Evolutionary conservation across 2,888 invertebrate genomes (phyloP).

Genomic region (Homarus gammarus): DNA sequence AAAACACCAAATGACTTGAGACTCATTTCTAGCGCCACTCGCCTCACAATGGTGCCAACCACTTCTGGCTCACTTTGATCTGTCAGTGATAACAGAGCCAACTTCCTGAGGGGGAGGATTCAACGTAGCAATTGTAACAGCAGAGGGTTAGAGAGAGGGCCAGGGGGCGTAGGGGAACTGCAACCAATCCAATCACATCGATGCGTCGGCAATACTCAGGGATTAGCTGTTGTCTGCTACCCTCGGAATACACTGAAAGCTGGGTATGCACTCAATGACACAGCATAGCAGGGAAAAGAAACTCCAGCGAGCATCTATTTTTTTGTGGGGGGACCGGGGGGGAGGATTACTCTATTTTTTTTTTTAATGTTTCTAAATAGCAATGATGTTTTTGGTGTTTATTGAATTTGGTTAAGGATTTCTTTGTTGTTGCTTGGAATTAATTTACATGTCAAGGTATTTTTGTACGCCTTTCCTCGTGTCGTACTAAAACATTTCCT

Average conservation of each 20-base stretch:
- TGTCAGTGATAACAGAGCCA: neutral
- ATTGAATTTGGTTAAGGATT: no score
- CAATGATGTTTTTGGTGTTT: no score
- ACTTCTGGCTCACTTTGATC: neutral
- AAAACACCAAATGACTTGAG: neutral
- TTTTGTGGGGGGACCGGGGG: no score
- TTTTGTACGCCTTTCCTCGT: no score
- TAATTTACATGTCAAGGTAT: no score
- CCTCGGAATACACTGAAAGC: neutral
- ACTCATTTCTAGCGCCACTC: neutral
- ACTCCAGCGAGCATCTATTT: no score
- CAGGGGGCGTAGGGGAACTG: neutral
- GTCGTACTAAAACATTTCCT: no score
- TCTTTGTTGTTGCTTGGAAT: no score
- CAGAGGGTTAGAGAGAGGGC: neutral
- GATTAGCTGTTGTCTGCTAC: neutral
- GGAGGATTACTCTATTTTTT: no score
- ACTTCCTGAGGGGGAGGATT: neutral
- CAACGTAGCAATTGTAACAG: neutral
- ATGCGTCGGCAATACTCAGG: neutral
- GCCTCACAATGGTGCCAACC: neutral
- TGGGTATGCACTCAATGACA: neutral
- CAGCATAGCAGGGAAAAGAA: neutral
- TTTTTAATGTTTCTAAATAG: no score
- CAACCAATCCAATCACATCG: constrained; percentile 5